Evolutionary conservation across 2,888 invertebrate species (phyloP).

Genomic region (Ichneumoninae sp.): DNA sequence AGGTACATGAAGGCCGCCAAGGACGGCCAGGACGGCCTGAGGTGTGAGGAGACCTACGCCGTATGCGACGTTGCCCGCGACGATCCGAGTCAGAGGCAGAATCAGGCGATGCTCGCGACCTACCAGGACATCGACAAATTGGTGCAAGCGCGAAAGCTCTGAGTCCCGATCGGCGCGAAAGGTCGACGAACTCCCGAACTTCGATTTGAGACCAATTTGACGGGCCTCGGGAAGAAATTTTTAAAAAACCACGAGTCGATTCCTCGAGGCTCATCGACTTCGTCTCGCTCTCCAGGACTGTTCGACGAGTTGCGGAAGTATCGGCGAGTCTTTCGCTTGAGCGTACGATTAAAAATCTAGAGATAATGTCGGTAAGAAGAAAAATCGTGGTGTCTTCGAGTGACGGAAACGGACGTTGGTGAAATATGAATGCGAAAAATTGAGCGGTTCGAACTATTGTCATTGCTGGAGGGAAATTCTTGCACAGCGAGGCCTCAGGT

Average conservation of each 20-base stretch:
- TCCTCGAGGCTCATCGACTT: conserved; percentile 56
- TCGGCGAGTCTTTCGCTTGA: conserved; percentile 14
- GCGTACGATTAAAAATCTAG: background rate
- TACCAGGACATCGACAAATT: conserved; percentile 95
- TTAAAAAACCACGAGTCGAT: background rate
- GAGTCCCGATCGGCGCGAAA: conserved; percentile 15
- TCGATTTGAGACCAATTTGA: conserved; percentile 47
- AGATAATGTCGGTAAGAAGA: background rate
- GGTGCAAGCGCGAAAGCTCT: conserved; percentile 91
- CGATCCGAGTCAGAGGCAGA: conserved; percentile 86
- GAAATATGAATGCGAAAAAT: background rate
- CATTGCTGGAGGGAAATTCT: background rate
- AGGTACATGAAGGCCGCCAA: conserved; percentile 96
- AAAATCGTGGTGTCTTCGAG: background rate
- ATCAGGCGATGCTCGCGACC: conserved; percentile 94
- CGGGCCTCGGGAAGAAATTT: conserved; percentile 15
- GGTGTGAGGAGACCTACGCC: conserved; percentile 89
- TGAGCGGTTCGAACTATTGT: background rate
- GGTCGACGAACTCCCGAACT: conserved; percentile 16
- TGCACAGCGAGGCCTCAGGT: conserved; percentile 11
- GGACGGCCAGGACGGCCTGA: conserved; percentile 92
- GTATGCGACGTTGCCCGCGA: conserved; percentile 88
- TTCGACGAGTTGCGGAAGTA: conserved; percentile 41
- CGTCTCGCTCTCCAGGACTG: conserved; percentile 20
- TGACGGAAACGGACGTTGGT: conserved; percentile 38